Evolutionary conservation across 2,888 invertebrate species (phyloP).

Genomic region (Colletes collaris): DNA sequence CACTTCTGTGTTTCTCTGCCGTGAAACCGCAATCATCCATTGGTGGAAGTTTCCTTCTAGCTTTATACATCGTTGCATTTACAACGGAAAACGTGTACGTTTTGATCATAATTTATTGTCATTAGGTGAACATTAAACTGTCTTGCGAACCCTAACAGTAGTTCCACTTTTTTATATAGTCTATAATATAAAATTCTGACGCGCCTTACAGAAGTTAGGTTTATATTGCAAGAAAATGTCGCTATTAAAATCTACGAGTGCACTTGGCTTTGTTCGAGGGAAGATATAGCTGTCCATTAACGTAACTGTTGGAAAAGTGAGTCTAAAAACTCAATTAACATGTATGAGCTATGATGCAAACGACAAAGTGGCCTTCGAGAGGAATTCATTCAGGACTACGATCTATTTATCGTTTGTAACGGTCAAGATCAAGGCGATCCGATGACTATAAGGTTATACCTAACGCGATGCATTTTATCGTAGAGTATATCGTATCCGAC

Average conservation of each 20-base stretch:
- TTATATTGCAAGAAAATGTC: too few species aligned
- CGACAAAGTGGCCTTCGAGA: background rate
- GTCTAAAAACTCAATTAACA: too few species aligned
- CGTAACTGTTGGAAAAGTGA: too few species aligned
- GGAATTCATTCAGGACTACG: background rate
- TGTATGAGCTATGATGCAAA: too few species aligned
- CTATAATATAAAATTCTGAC: too few species aligned
- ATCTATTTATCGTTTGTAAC: background rate
- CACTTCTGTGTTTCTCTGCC: constrained; percentile 20
- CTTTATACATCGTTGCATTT: background rate
- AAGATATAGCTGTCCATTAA: too few species aligned
- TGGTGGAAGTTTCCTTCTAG: background rate
- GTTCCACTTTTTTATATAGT: too few species aligned
- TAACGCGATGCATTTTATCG: background rate
- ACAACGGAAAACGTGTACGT: background rate
- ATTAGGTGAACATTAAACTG: background rate
- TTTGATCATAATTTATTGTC: background rate
- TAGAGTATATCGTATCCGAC: background rate
- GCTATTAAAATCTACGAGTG: too few species aligned
- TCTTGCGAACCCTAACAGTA: too few species aligned
- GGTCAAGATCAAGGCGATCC: background rate
- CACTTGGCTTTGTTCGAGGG: too few species aligned
- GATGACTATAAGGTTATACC: background rate
- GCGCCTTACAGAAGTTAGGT: too few species aligned
- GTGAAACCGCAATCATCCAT: background rate